A percentile compares a stretch with the other conserved stretches of the same genome.
These are phyloP conservation scores for Pantherophis guttatus DNA, from an alignment of 2,113 vertebrate species.

Conservation along the genomic window DNA sequence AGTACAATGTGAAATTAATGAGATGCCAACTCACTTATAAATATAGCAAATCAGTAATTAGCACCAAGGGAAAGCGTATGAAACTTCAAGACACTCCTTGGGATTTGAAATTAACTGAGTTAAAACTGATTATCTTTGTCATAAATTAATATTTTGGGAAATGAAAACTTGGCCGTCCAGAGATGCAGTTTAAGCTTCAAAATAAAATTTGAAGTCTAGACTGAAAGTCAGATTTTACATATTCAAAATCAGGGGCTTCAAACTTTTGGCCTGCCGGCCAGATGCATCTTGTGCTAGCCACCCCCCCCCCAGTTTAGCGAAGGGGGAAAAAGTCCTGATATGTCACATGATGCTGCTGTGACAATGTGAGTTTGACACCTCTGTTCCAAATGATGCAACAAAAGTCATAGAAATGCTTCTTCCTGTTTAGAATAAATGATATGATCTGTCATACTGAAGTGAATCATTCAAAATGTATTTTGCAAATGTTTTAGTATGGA, in stretches of 20 bases:
- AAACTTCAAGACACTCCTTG: slow-evolving; percentile 54
- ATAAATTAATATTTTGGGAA: slow-evolving; percentile 57
- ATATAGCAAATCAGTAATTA: slow-evolving; percentile 69
- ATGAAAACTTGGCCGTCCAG: slow-evolving; percentile 38
- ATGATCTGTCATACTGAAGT: background rate
- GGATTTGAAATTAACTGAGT: slow-evolving; percentile 60
- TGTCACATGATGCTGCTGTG: no score
- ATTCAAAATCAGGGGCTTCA: background rate
- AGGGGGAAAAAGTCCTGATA: no score
- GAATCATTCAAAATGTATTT: background rate
- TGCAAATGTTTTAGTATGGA: background rate
- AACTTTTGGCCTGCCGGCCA: no score
- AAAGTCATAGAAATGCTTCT: background rate
- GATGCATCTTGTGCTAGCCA: no score
- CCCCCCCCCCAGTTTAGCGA: no score
- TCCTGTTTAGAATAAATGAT: background rate
- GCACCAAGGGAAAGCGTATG: slow-evolving; percentile 52
- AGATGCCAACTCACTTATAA: slow-evolving; percentile 62
- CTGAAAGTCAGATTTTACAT: slow-evolving; percentile 6
- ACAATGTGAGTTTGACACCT: no score
- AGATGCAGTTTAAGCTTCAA: slow-evolving; percentile 7
- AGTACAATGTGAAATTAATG: slow-evolving; percentile 67
- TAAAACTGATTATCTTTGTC: slow-evolving; percentile 57
- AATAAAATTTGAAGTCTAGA: slow-evolving; percentile 28
- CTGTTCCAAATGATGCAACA: background rate